Evolutionary conservation across 2,797 vertebrate genomes (phyloP).

Genomic region (Eulemur coronatus): DNA sequence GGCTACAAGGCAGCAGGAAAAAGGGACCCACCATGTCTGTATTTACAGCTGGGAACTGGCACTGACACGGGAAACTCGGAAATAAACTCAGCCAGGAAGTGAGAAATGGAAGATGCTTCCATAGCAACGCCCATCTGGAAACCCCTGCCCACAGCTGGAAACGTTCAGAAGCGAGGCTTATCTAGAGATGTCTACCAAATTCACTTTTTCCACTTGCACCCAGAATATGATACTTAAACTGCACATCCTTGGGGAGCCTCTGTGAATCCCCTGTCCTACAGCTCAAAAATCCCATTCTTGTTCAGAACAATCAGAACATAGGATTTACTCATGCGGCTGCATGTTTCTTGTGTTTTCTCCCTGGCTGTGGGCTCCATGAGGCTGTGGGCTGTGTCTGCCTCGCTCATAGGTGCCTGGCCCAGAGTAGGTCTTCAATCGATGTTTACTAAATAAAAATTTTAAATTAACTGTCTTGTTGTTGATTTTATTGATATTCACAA

Average conservation of each 20-base stretch:
- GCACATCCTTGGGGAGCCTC: slow-evolving; percentile 16
- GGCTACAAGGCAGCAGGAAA: slow-evolving; percentile 54
- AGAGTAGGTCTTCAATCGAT: not conserved
- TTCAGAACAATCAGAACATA: not conserved
- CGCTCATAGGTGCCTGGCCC: not conserved
- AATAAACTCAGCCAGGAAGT: slow-evolving; percentile 71
- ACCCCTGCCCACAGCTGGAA: slow-evolving; percentile 61
- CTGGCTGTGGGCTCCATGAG: not conserved
- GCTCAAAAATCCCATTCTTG: not conserved
- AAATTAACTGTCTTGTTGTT: not conserved
- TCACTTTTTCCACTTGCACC: slow-evolving; percentile 50
- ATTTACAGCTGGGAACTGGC: slow-evolving; percentile 66
- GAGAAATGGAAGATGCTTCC: slow-evolving; percentile 67
- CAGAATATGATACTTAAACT: not conserved
- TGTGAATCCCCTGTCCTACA: not conserved
- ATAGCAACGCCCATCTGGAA: slow-evolving; percentile 66
- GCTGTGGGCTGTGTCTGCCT: not conserved
- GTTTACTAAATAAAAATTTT: not conserved
- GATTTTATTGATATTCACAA: not conserved
- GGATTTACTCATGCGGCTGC: not conserved
- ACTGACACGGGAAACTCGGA: slow-evolving; percentile 47
- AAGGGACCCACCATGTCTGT: slow-evolving; percentile 35
- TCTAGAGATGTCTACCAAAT: not conserved
- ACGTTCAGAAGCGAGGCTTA: not conserved
- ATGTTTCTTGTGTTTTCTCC: not conserved